These are phyloP conservation scores for Circaetus gallicus DNA, from an alignment of 2,113 vertebrate species.

Conservation along the genomic window DNA sequence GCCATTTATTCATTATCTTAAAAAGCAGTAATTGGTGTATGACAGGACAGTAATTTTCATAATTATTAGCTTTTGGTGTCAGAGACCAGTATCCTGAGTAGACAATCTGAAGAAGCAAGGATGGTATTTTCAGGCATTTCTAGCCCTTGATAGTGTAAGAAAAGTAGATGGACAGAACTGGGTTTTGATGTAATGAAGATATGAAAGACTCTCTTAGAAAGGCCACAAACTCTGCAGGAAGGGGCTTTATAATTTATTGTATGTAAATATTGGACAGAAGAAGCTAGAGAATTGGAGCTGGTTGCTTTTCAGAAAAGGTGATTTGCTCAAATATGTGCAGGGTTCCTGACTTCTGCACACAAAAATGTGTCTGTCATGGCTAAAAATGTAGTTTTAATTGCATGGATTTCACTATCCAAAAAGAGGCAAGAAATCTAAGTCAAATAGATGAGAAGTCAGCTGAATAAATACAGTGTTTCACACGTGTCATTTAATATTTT, in stretches of 20 bases:
- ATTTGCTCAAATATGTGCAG: neutral
- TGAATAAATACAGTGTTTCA: neutral
- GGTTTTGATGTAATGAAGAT: neutral
- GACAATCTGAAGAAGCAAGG: neutral
- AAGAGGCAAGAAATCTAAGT: neutral
- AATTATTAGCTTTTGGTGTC: neutral
- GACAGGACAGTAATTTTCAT: neutral
- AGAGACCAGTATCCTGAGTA: neutral
- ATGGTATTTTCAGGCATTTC: neutral
- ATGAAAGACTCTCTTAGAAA: neutral
- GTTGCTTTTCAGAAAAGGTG: neutral
- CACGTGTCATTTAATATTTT: rapidly evolving
- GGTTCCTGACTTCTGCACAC: neutral
- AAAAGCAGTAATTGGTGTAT: neutral
- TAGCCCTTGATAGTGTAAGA: neutral
- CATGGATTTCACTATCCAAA: neutral
- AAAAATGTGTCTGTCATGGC: neutral
- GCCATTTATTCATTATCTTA: neutral
- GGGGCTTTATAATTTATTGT: neutral
- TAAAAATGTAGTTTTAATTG: neutral
- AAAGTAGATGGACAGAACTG: neutral
- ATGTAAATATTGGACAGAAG: neutral
- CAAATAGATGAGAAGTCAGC: neutral
- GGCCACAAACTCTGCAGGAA: neutral
- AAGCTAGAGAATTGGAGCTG: neutral